Conservation (phyloP, 2,113 vertebrate genomes). For the Condylura cristata region DNA sequence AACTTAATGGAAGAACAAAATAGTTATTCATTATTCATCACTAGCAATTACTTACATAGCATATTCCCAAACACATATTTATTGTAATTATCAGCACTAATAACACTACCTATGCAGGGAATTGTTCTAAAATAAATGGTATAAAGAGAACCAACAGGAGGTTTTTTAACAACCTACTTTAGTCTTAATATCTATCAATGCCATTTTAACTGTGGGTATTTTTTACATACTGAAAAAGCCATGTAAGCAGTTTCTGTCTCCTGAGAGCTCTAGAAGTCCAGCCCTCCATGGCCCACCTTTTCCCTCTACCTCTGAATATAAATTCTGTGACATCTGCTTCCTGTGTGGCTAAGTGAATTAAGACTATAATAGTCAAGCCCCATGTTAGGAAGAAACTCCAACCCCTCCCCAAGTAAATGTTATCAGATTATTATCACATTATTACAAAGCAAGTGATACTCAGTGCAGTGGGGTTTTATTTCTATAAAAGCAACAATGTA, state of each 20-base stretch:
- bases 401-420: neutral
- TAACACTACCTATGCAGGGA: neutral
- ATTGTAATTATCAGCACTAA: neutral
- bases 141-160: neutral
- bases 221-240: neutral
- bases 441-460: slow-evolving; percentile 40
- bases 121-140: neutral
- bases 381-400: slow-evolving; percentile 5
- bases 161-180: neutral
- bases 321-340: slow-evolving; percentile 9
- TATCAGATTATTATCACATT: neutral
- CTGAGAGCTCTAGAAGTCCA: neutral
- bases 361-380: neutral
- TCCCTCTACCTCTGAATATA: neutral
- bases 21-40: neutral
- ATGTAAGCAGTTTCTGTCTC: neutral
- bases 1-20: neutral
- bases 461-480: neutral
- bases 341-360: neutral
- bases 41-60: slow-evolving; percentile 14
- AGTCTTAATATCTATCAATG: neutral
- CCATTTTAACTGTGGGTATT: neutral
- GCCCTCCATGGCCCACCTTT: neutral
- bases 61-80: neutral
- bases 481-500: slow-evolving; percentile 15